Base-by-base conservation (phyloP, 2,113 vertebrate genomes). In the Xerus inauris region DNA sequence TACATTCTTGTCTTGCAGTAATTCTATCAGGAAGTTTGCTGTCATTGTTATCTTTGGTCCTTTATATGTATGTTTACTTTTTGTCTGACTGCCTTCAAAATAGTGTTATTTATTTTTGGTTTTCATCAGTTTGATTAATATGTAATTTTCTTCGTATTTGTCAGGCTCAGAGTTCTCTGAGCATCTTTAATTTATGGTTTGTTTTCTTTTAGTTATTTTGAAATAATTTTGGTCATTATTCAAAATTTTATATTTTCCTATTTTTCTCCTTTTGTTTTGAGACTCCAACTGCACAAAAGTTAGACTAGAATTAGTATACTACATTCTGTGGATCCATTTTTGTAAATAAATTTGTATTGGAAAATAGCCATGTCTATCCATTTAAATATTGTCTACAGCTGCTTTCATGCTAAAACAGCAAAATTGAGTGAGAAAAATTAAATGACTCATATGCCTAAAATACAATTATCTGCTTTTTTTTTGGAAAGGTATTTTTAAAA, bases 151-250 rank as follows among this genome's bases (percentile, higher is more conserved):
- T n/a, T 76, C 75, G 32, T 83, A 92, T 49, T 84, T 80, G 80
- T 67, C 32, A 59, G 17, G 5, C 35, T 77, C 89, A 40, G 42
- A n/a, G 32, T 49, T 94, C 85, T 88, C 73, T 94, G 26, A 73
- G 54, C 32, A 80, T 85, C 38, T 77, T 89, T 13, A 26, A 79
- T 79, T 62, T 84, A 19, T 47, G 77, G 7, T 76, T 71, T 77
- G 17, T 26, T 59, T 12, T 57, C 42, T 89, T 94, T 91, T 13
- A 54, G n/a, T 38, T 72, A 83, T 92, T 77, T 72, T 84, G 49
- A 87, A 87, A 87, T 71, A 87, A 79, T 45, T 85, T 65, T 84
- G 85, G 77, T 19, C 38, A 89, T 73, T 89, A 94, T 67, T 92
- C 51, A 92, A 94, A 96, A 47, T 64, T 89, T 85, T 2, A 73